Conservation (phyloP, 2,797 vertebrate genomes). For the Hippopotamyrus pictus region DNA sequence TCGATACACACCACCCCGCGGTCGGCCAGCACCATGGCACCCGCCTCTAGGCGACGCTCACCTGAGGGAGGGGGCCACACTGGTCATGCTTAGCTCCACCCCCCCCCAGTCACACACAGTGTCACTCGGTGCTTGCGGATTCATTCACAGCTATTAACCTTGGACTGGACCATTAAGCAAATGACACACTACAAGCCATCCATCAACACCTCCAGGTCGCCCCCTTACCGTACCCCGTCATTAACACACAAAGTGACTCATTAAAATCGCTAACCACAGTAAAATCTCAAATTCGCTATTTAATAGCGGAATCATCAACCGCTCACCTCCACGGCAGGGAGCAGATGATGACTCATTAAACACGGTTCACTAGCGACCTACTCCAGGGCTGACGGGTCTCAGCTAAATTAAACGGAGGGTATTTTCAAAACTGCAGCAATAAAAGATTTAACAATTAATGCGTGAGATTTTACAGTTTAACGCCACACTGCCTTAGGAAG, state of each 20-base stretch:
- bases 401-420: neutral
- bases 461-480: neutral
- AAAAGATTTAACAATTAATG: neutral
- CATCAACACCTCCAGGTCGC: too few species aligned
- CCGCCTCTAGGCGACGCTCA: constrained; percentile 85
- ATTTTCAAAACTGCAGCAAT: neutral
- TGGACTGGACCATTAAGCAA: neutral
- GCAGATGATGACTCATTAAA: neutral
- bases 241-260: neutral
- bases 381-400: neutral
- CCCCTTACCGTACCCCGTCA: neutral
- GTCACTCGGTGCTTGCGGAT: neutral
- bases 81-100: neutral
- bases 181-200: neutral
- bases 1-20: constrained; percentile 94
- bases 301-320: neutral
- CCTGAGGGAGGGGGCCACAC: constrained; percentile 51
- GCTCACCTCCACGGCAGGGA: neutral
- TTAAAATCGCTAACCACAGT: neutral
- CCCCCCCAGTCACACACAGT: neutral
- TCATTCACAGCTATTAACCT: neutral
- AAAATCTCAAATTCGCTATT: neutral
- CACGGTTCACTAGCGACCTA: neutral
- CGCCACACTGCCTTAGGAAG: neutral
- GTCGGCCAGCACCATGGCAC: constrained; percentile 93